Base-by-base conservation (phyloP, 2,888 invertebrate species). In the Drosophila antonietae region DNA sequence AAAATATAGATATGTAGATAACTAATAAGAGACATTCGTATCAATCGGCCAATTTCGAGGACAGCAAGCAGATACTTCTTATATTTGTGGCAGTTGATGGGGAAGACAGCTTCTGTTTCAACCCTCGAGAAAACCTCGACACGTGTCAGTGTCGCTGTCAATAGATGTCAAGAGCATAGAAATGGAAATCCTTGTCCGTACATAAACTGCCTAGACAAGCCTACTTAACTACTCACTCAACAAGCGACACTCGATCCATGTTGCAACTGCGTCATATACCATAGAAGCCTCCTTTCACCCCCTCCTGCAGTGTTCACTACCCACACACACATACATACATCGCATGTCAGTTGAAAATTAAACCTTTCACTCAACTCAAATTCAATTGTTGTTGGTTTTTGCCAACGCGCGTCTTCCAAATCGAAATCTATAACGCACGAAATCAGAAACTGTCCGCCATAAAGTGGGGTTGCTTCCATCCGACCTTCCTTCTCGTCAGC, bases 141-240 rank as follows among this genome's bases (percentile, higher is more conserved):
- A 90, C 90, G 89, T 90, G 90, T 88, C 90, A 83, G 74, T 85
- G 80, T 80, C 81, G 75, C 73, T 85, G 86, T 83, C 81, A 78
- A 86, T 86, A 75, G 75, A 77, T 75, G 74, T 78, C 78, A 74
- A 72, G 79, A 85, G 80, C 75, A 78, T 72, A 73, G 75, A 78
- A 75, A 78, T 82, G 76, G 78, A 76, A 82, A 83, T 78, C 74
- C 81, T 68, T 78, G 78, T 73, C 83, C 61, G 73, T 80, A 62
- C 69, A 56, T 69, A 80, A 80, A 83, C 83, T 73, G 68, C 78
- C 78, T 78, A 83, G 81, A 78, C 83, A 81, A 72, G 76, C 81
- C 80, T 81, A 81, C 86, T 81, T 71, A 78, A 84, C 80, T 80
- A 80, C 75, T 83, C 83, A 78, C 77, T 77, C 79, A 77, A 71